Percentiles rank a stretch among this genome's conserved stretches.
These are phyloP conservation scores for Melanotaenia duboulayi DNA, from an alignment of 2,113 vertebrate genomes.

Conservation along the genomic window DNA sequence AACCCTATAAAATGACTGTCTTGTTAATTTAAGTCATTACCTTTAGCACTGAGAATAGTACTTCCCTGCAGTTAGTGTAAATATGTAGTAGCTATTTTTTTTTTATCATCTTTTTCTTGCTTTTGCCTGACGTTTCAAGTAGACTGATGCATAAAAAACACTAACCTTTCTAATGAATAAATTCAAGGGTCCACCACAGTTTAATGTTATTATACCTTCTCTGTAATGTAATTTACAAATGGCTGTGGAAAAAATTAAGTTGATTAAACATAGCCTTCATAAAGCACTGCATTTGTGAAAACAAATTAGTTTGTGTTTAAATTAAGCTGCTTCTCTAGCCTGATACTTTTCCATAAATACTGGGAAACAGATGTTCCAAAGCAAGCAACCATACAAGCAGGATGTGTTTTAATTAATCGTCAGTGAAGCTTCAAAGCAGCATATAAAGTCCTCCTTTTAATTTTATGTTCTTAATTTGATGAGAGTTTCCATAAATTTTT, in stretches of 20 bases:
- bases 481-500: too few species aligned
- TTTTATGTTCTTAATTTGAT: constrained; percentile 21
- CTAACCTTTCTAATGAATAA: constrained; percentile 18
- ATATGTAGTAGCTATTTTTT: background rate
- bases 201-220: constrained; percentile 24
- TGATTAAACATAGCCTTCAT: constrained; percentile 35
- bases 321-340: constrained; percentile 49
- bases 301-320: constrained; percentile 20
- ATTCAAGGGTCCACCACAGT: constrained; percentile 31
- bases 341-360: constrained; percentile 60
- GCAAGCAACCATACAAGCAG: constrained; percentile 46
- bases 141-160: background rate
- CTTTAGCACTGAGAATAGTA: background rate
- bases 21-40: too few species aligned
- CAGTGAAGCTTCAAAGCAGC: constrained; percentile 51
- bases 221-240: constrained; percentile 16
- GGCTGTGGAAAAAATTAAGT: constrained; percentile 20
- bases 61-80: background rate
- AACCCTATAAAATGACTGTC: too few species aligned
- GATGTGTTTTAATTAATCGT: constrained; percentile 59
- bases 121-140: constrained; percentile 3
- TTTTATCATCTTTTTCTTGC: background rate
- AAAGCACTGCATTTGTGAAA: constrained; percentile 32
- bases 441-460: constrained; percentile 9
- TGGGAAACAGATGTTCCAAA: constrained; percentile 50